These are phyloP conservation scores for Erythrocercus mccallii DNA, from an alignment of 2,113 vertebrate species.

Conservation along the genomic window DNA sequence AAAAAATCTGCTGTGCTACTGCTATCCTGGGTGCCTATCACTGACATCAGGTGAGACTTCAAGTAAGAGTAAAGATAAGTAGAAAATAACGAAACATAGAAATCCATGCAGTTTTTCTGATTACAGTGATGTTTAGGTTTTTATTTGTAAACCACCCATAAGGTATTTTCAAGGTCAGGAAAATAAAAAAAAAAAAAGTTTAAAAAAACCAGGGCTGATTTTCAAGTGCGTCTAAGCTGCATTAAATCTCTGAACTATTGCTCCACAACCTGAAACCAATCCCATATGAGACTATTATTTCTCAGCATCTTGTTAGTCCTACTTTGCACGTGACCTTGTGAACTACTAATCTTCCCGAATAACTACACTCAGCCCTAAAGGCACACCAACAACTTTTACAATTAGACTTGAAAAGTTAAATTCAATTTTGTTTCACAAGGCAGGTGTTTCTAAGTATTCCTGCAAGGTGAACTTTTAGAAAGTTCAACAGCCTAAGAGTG, in stretches of 20 bases:
- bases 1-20: constrained; percentile 25
- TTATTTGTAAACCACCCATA: neutral
- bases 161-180: constrained; percentile 50
- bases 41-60: neutral
- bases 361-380: constrained; percentile 4
- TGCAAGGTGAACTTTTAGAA: constrained; percentile 27
- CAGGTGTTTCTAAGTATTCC: constrained; percentile 26
- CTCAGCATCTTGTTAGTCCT: constrained; percentile 53
- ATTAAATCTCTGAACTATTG: constrained; percentile 21
- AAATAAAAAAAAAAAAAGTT: neutral
- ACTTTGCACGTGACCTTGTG: constrained; percentile 54
- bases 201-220: neutral
- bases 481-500: neutral
- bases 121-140: constrained; percentile 26
- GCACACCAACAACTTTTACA: neutral
- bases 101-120: neutral
- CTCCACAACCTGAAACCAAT: constrained; percentile 8
- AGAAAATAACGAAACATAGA: neutral
- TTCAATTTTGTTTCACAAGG: constrained; percentile 40
- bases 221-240: constrained; percentile 36
- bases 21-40: neutral
- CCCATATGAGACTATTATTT: constrained; percentile 57
- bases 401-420: constrained; percentile 56
- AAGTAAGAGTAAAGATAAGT: neutral
- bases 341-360: constrained; percentile 10